Evolutionary conservation across 2,888 invertebrate species (phyloP).

Genomic region (Nowickia ferox): DNA sequence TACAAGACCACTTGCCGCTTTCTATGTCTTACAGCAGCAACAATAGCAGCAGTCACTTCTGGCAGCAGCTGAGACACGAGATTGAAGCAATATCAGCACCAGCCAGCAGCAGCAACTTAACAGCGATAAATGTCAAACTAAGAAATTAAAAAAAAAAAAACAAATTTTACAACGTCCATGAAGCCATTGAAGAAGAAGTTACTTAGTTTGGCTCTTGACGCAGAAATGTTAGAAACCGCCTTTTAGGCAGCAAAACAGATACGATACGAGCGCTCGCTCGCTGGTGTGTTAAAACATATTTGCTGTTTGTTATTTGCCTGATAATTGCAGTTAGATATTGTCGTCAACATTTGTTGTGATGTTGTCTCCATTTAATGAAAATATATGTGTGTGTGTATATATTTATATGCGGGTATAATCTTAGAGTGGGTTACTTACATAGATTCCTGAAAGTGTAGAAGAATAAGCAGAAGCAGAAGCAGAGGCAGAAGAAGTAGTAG

Average conservation of each 20-base stretch:
- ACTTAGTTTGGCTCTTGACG: constrained; percentile 9
- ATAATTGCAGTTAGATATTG: constrained; percentile 60
- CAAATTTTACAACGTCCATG: constrained; percentile 15
- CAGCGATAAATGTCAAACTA: constrained; percentile 56
- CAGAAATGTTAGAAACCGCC: constrained; percentile 57
- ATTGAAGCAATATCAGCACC: constrained; percentile 5
- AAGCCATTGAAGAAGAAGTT: constrained; percentile 31
- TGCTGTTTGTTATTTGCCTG: constrained; percentile 46
- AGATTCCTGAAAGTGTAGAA: constrained; percentile 43
- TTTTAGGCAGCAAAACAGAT: constrained; percentile 21
- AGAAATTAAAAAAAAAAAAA: background rate
- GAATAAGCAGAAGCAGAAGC: background rate
- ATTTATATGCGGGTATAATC: background rate
- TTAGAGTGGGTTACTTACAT: constrained; percentile 58
- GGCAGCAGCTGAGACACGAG: constrained; percentile 22
- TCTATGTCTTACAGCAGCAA: constrained; percentile 49
- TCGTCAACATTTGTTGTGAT: constrained; percentile 48
- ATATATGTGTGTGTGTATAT: background rate
- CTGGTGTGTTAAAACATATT: constrained; percentile 27
- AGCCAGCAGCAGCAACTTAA: constrained; percentile 24
- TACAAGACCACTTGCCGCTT: constrained; percentile 68
- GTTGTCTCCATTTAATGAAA: constrained; percentile 37
- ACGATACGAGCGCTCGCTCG: background rate
- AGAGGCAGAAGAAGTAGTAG: background rate
- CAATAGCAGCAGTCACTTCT: constrained; percentile 1